Percentiles rank a stretch among this genome's conserved stretches.
phyloP scores from a whole-genome alignment of 2,797 vertebrate species.

The Malacoraja senta region DNA sequence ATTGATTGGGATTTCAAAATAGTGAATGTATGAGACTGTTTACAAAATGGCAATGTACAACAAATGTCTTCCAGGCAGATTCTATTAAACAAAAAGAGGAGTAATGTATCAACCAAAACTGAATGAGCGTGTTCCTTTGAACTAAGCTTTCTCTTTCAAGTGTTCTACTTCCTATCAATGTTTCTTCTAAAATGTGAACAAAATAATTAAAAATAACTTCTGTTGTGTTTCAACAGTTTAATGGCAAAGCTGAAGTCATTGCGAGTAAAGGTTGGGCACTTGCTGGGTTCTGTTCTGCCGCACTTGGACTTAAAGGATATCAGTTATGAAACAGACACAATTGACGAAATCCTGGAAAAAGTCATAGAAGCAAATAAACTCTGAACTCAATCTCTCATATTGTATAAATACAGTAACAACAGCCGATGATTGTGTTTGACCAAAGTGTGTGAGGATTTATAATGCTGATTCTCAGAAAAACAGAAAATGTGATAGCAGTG shows the following conservation, averaged over 20 bases:
- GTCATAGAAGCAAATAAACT: constrained; percentile 65
- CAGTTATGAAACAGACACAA: constrained; percentile 60
- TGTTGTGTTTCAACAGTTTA: constrained; percentile 49
- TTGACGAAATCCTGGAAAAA: constrained; percentile 71
- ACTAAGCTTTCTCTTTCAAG: background rate
- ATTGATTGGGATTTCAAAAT: background rate
- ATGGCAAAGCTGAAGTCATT: constrained; percentile 59
- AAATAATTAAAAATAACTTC: background rate
- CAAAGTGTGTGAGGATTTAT: background rate
- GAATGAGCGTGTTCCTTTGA: background rate
- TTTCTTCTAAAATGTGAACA: background rate
- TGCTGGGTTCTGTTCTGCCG: constrained; percentile 65
- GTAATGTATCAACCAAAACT: background rate
- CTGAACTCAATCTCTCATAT: background rate
- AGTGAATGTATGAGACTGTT: background rate
- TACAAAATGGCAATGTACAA: background rate
- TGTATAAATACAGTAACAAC: background rate
- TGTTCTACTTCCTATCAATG: background rate
- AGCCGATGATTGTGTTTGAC: background rate
- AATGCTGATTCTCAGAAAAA: background rate
- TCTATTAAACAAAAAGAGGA: background rate
- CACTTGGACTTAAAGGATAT: constrained; percentile 67
- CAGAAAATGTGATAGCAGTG: background rate
- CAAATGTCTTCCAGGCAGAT: background rate
- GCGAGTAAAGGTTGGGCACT: constrained; percentile 62